Evolutionary conservation across 2,888 invertebrate genomes (phyloP), one percentile per base, ranked within the genome.

Genomic region (Zhuqinia jingwanae): DNA sequence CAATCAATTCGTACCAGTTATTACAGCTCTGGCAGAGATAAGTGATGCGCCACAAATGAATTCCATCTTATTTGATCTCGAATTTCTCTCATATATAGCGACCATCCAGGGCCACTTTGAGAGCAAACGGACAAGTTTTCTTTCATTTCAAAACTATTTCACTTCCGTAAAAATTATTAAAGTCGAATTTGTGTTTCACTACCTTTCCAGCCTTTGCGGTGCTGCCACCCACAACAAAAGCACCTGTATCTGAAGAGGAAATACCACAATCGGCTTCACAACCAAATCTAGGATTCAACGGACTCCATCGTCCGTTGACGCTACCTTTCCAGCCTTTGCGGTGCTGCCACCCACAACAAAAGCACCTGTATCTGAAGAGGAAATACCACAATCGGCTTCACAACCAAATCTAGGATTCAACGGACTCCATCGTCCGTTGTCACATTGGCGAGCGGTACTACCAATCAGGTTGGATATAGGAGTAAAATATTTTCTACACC

Each of bases 281-380:
- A n/a, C 65, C 20, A 87, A 90, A 90, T 78, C 80, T 81, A 11
- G 30, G 13, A 17, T 89, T 88, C 5, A 75, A 50, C 1, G 45
- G 68, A 15, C 83, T 85, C 90, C 90, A 90, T 3, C 11, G 58
- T 10, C 89, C 89, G 50, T 89, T 80, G 15, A 68, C 63, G 84
- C 89, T n/a, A n/a, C n/a, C n/a, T n/a, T n/a, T n/a, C n/a, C n/a
- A n/a, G n/a, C n/a, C n/a, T n/a, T n/a, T n/a, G n/a, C n/a, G n/a
- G n/a, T n/a, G n/a, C n/a, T n/a, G 53, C 90, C 90, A 78, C 89
- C 89, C 8, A 88, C 86, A 58, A 90, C 87, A 36, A 90, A 88
- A 10, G 80, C 81, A 2, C 82, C 78, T 20, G 42, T 50, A 3
- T 89, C 87, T 2, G 70, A 50, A 6, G 88, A 85, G 10, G 87